Evolutionary conservation across 64 coral and sea anemone species (phyloP).

Genomic region (Montipora sp.): DNA sequence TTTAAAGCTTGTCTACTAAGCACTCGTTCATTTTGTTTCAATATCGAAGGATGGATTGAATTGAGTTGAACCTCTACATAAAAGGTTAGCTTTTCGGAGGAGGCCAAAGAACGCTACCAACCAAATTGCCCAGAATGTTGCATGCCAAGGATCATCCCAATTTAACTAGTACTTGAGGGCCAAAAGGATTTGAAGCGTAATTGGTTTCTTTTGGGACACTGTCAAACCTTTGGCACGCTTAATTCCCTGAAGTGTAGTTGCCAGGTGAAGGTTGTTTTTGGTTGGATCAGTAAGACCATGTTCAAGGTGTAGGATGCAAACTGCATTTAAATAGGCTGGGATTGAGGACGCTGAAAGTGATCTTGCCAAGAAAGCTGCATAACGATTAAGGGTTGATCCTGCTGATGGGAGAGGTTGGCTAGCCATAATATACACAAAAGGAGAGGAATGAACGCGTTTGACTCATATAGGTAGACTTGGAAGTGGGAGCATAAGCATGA

Average conservation of each 20-base stretch:
- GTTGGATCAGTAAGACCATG: slow-evolving; percentile 12
- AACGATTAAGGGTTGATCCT: background rate
- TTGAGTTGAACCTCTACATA: background rate
- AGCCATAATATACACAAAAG: slow-evolving; percentile 18
- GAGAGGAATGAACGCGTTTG: background rate
- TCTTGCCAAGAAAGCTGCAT: slow-evolving; percentile 4
- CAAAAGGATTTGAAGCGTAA: background rate
- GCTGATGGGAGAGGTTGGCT: background rate
- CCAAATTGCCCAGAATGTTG: slow-evolving; percentile 9
- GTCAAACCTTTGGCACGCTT: background rate
- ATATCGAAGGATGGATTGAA: background rate
- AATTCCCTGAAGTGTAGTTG: background rate
- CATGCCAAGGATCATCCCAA: background rate
- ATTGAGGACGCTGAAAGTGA: background rate
- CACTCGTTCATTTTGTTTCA: too few species aligned
- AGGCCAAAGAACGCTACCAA: slow-evolving; percentile 29
- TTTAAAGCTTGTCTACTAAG: too few species aligned
- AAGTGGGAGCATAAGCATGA: slow-evolving; percentile 11
- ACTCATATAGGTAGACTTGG: slow-evolving; percentile 16
- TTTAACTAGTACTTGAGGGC: background rate
- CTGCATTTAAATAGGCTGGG: slow-evolving; percentile 7
- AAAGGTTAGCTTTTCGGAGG: background rate
- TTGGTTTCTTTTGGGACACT: slow-evolving; percentile 2
- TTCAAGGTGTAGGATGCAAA: slow-evolving; percentile 17
- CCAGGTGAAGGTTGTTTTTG: slow-evolving; percentile 18